A percentile compares a stretch with the other conserved stretches of the same genome.
Evolutionary conservation across 2,113 vertebrate genomes (phyloP).

Genomic region (Mellivora capensis): DNA sequence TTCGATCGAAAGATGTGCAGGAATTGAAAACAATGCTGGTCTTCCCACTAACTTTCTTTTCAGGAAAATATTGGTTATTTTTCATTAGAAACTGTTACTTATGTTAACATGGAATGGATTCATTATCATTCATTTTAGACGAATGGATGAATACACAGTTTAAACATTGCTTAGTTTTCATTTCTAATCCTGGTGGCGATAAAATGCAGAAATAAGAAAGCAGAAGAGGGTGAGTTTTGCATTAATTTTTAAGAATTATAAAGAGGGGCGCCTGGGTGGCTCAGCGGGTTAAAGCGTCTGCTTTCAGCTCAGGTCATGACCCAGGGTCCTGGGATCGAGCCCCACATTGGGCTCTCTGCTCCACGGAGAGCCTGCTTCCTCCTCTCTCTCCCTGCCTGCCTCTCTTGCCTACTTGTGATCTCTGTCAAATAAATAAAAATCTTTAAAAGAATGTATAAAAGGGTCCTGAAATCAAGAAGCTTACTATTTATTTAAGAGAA

Average conservation of each 20-base stretch:
- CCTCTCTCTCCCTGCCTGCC: too few relatives aligned
- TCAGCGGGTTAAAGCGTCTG: too few relatives aligned
- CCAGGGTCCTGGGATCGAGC: too few relatives aligned
- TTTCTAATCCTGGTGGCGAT: not conserved
- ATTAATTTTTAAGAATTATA: not conserved
- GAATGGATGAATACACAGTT: not conserved
- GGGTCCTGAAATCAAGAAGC: not conserved
- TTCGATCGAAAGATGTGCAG: accelerated
- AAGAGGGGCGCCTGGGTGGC: too few relatives aligned
- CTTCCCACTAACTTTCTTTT: not conserved
- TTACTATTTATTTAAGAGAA: not conserved
- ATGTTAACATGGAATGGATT: not conserved
- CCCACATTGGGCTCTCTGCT: too few relatives aligned
- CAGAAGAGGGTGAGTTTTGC: not conserved
- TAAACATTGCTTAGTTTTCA: not conserved
- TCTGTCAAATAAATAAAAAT: too few relatives aligned
- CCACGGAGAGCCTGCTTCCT: too few relatives aligned
- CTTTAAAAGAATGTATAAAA: not conserved
- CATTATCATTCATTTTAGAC: too few relatives aligned
- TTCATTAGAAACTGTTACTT: not conserved
- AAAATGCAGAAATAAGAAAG: not conserved
- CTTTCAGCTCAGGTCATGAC: too few relatives aligned
- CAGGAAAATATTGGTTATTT: not conserved
- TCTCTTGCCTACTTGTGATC: too few relatives aligned
- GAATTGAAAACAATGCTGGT: not conserved